phyloP scores from a whole-genome alignment of 2,888 invertebrate genomes.

The Callinectes sapidus region DNA sequence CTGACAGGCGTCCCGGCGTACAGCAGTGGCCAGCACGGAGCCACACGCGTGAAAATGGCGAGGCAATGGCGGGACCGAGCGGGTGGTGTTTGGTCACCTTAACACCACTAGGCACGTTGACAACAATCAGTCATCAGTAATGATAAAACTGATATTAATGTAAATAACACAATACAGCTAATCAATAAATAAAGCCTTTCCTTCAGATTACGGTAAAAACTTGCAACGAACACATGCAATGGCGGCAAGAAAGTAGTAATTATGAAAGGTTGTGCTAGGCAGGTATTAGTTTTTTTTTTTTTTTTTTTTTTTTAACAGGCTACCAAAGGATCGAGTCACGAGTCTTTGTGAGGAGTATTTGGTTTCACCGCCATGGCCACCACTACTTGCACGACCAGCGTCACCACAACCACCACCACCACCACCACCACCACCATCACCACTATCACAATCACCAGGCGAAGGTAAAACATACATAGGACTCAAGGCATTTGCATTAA shows the following conservation, averaged over 20 bases:
- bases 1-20: neutral
- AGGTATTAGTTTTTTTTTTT: neutral
- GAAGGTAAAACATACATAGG: neutral
- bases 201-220: neutral
- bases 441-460: neutral
- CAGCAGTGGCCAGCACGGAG: neutral
- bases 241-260: neutral
- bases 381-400: neutral
- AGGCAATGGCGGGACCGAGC: neutral
- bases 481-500: neutral
- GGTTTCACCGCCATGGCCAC: constrained; percentile 6
- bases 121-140: neutral
- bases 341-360: constrained; percentile 20
- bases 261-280: neutral
- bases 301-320: neutral
- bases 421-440: neutral
- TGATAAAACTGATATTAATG: neutral
- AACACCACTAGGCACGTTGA: neutral
- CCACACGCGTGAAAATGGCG: neutral
- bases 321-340: constrained; percentile 26
- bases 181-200: neutral
- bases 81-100: neutral
- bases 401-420: neutral
- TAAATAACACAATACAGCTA: too few species aligned
- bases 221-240: neutral